Conservation (phyloP, 2,888 invertebrate genomes). For the Molorchus minor region DNA sequence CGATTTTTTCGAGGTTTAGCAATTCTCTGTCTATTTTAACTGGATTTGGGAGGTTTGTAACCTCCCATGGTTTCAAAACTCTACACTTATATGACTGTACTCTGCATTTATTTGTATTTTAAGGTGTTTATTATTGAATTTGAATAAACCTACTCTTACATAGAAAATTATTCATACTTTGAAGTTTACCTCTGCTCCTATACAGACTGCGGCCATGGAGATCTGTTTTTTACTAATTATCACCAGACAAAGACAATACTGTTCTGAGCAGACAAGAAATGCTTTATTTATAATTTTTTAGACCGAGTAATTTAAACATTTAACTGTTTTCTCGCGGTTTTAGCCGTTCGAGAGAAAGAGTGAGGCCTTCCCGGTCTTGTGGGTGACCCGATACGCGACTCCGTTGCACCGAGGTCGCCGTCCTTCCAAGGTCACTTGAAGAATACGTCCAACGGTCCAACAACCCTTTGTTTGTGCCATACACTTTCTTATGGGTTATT, state of each 20-base stretch:
- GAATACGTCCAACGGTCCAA: conserved; percentile 2
- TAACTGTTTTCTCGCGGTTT: background rate
- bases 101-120: too few species aligned
- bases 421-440: conserved; percentile 15
- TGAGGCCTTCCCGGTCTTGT: conserved; percentile 10
- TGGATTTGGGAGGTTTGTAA: too few species aligned
- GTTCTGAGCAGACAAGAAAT: background rate
- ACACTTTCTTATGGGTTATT: background rate
- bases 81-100: too few species aligned
- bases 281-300: conserved; percentile 4
- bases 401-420: conserved; percentile 12
- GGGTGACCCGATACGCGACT: conserved; percentile 6
- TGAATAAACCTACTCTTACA: background rate
- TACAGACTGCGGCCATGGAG: too few species aligned
- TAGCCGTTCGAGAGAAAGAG: background rate
- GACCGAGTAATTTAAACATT: conserved; percentile 10
- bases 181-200: too few species aligned
- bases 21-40: too few species aligned
- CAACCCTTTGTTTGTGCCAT: conserved; percentile 1
- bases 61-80: too few species aligned
- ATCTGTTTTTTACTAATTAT: too few species aligned
- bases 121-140: background rate
- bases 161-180: background rate
- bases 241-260: background rate
- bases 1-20: too few species aligned